These are phyloP conservation scores for Leucozona laternaria DNA, from an alignment of 2,888 invertebrate species.

Conservation along the genomic window DNA sequence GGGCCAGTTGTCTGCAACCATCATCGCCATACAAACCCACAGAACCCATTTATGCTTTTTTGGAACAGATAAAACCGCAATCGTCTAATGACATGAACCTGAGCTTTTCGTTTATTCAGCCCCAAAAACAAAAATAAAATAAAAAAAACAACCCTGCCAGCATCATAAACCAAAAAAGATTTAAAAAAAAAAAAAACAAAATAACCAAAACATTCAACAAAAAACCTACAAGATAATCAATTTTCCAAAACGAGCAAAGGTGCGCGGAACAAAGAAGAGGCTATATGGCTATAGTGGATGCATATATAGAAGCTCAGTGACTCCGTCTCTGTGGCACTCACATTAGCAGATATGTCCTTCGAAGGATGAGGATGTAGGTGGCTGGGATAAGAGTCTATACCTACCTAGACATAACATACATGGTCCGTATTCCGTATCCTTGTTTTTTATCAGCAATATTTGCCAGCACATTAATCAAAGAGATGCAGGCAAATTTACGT, in stretches of 20 bases:
- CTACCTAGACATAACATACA: background rate
- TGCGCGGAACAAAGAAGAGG: constrained; percentile 59
- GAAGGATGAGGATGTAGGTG: constrained; percentile 17
- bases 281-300: constrained; percentile 1
- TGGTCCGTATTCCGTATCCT: constrained; percentile 55
- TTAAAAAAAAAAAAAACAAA: constrained; percentile 8
- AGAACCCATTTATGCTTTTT: constrained; percentile 74
- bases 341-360: constrained; percentile 50
- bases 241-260: constrained; percentile 69
- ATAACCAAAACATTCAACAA: constrained; percentile 30
- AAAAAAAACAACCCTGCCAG: constrained; percentile 29
- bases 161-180: constrained; percentile 30
- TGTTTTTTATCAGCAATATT: constrained; percentile 77
- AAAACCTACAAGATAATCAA: constrained; percentile 69
- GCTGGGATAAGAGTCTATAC: constrained; percentile 51
- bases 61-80: constrained; percentile 75
- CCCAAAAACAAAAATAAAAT: constrained; percentile 7
- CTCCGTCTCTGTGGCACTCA: constrained; percentile 48
- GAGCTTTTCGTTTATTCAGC: constrained; percentile 64
- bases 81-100: constrained; percentile 76
- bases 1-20: constrained; percentile 53
- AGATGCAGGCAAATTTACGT: constrained; percentile 78
- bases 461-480: constrained; percentile 78
- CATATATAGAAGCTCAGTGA: background rate
- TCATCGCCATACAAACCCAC: constrained; percentile 73